Conservation (phyloP, 2,113 vertebrate species). For the Anarhynchus alexandrinus region DNA sequence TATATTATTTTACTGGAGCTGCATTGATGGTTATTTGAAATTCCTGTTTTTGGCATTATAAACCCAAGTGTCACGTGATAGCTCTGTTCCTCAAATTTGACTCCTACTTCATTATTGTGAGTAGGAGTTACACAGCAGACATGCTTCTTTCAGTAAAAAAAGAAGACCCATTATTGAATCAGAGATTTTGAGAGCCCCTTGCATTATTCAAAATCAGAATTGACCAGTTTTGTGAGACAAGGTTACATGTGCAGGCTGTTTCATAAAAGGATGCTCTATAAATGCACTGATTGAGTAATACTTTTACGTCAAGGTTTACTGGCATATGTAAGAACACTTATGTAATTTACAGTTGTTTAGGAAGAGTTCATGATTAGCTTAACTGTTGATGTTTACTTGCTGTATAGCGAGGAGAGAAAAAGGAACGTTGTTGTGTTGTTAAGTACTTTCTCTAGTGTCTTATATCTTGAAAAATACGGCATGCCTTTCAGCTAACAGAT, state of each 20-base stretch:
- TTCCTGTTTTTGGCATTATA: not conserved
- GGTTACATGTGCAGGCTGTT: not conserved
- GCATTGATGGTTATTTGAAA: not conserved
- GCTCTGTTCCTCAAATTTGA: not conserved
- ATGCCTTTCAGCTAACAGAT: conserved; percentile 40
- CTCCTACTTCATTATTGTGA: not conserved
- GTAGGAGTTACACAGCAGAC: not conserved
- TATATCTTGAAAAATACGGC: conserved; percentile 17
- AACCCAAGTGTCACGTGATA: not conserved
- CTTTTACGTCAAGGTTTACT: conserved; percentile 7
- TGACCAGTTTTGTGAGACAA: not conserved
- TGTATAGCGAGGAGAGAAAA: not conserved
- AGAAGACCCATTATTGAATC: not conserved
- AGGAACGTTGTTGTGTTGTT: not conserved
- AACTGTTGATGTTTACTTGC: conserved; percentile 11
- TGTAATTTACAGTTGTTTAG: conserved; percentile 15
- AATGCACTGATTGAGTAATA: not conserved
- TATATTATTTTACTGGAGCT: not conserved
- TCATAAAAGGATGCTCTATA: not conserved
- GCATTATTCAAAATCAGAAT: not conserved
- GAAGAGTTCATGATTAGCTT: conserved; percentile 26
- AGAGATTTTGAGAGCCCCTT: not conserved
- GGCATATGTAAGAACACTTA: not conserved
- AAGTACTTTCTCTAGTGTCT: conserved; percentile 32
- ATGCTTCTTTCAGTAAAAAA: not conserved